A percentile compares a stretch with the other conserved stretches of the same genome.
These are phyloP conservation scores for Heterodera filipjevi DNA, from an alignment of 2,888 invertebrate species.

Conservation along the genomic window DNA sequence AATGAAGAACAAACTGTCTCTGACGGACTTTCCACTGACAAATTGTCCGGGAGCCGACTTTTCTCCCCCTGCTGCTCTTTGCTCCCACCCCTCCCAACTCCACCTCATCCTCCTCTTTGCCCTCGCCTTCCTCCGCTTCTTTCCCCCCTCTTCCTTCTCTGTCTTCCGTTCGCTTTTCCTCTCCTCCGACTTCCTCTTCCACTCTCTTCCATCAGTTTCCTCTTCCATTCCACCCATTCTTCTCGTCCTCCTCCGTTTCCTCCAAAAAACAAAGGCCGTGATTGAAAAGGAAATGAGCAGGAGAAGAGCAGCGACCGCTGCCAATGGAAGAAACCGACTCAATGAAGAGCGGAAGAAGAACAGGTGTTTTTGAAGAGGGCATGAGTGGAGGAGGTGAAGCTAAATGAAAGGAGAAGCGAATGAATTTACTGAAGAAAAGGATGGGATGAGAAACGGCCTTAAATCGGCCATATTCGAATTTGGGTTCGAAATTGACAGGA, in stretches of 20 bases:
- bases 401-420: background rate
- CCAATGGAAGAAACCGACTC: background rate
- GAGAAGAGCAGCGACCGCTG: background rate
- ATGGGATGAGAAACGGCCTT: too few relatives aligned
- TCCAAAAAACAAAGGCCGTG: background rate
- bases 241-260: background rate
- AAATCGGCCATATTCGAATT: too few relatives aligned
- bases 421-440: background rate
- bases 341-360: background rate
- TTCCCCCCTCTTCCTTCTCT: background rate
- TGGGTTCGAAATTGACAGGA: too few relatives aligned
- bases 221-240: background rate
- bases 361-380: background rate
- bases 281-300: conserved; percentile 1
- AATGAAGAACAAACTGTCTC: too few relatives aligned
- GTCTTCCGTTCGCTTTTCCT: background rate
- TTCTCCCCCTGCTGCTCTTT: too few relatives aligned
- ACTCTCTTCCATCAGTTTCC: background rate
- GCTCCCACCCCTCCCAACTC: background rate
- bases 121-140: background rate
- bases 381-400: background rate
- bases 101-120: background rate
- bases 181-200: background rate
- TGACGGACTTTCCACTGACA: too few relatives aligned
- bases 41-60: too few relatives aligned